Conservation (phyloP, 2,888 invertebrate genomes). For the Caenorhabditis japonica region DNA sequence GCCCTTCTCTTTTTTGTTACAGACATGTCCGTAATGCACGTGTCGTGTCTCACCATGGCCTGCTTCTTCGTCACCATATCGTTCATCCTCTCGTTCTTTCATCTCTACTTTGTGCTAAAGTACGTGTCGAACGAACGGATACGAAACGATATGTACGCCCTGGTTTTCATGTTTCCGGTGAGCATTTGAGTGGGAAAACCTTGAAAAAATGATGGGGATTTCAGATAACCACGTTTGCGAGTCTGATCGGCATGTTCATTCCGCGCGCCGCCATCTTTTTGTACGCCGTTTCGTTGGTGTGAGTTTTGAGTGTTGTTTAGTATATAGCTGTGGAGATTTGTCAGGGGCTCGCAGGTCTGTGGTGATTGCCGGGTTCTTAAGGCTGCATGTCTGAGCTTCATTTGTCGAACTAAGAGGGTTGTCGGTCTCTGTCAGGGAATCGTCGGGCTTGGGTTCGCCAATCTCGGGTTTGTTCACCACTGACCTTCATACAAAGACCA, state of each 20-base stretch:
- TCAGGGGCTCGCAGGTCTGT: background rate
- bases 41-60: slow-evolving; percentile 62
- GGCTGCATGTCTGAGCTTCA: too few relatives aligned
- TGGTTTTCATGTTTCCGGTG: slow-evolving; percentile 75
- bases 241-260: slow-evolving; percentile 73
- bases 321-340: background rate
- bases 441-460: too few relatives aligned
- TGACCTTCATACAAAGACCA: too few relatives aligned
- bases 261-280: slow-evolving; percentile 74
- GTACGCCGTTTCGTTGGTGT: slow-evolving; percentile 75
- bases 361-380: too few relatives aligned
- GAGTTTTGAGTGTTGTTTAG: slow-evolving; percentile 49
- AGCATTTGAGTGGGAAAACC: slow-evolving; percentile 20
- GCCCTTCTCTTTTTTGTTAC: too few relatives aligned
- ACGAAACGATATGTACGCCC: slow-evolving; percentile 73
- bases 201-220: slow-evolving; percentile 14
- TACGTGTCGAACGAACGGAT: slow-evolving; percentile 74
- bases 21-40: slow-evolving; percentile 70
- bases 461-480: too few relatives aligned
- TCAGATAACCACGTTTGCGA: slow-evolving; percentile 71
- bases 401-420: too few relatives aligned
- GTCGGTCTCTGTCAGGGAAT: too few relatives aligned
- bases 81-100: slow-evolving; percentile 66
- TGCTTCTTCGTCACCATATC: slow-evolving; percentile 64
- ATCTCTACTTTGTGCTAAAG: slow-evolving; percentile 71